Base-by-base conservation (phyloP, 2,888 invertebrate genomes). In the Gerris lacustris region DNA sequence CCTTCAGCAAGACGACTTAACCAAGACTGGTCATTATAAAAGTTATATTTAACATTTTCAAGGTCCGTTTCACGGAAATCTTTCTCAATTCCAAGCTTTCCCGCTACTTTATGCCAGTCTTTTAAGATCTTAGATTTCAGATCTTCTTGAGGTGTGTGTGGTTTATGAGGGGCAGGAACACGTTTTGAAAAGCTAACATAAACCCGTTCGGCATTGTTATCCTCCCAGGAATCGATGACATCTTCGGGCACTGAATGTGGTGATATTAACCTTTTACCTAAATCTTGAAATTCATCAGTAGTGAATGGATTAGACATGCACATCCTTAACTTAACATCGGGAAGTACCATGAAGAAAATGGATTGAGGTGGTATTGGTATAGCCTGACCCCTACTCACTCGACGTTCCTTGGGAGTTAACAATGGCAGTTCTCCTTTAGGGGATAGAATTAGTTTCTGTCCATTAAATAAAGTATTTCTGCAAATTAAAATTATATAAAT, bases 401-500 rank as follows among this genome's bases (percentile, higher is more conserved):
- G 67, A 62, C 73, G 75, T 15, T 76, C 69, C 72, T 73, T 75
- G 0, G 77, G 77, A 44, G 75, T 74, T 44, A 77, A 45, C 9
- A 80, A 78, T 0, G 83, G 81, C 44, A 82, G 74, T 63, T 83
- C 81, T 11, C 87, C 81, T 43, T 85, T 84, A 0, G 86, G 83
- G 76, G 86, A 84, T 62, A 86, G 79, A 31, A 80, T 82, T 77
- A 91, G 80, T 5, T 82, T 81, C 47, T 85, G 82, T 15, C 86
- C 86, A 76, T 92, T 92, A 6, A 91, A 82, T 6, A 85, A 80
- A 15, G 86, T 83, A 67, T 84, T 83, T 45, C 88, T 88, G 80
- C 67, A 81, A 80, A 47, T 73, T 72, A 72, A 72, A 71, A 17
- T 66, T 17, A 71, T 17, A 15, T 44, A 64, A 71, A 70, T 71